phyloP scores from a whole-genome alignment of 2,113 vertebrate genomes.

The Promerops cafer region DNA sequence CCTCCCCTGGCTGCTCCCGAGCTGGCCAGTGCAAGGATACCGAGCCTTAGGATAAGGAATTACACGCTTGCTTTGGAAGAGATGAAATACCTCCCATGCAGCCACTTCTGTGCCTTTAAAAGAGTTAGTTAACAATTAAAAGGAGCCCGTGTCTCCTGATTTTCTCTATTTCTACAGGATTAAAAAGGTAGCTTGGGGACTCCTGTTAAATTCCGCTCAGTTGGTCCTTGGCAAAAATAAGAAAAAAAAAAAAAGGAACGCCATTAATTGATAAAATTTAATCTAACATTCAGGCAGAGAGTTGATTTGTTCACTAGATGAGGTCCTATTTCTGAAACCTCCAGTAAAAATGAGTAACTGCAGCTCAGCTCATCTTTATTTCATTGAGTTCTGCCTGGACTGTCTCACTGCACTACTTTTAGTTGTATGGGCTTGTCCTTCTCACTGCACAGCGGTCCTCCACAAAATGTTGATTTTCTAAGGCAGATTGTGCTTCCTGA shows the following conservation, averaged over 20 bases:
- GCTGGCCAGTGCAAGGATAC: not conserved
- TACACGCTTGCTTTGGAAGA: not conserved
- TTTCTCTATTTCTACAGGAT: not conserved
- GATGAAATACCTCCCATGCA: not conserved
- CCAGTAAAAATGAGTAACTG: not conserved
- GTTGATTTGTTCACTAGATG: not conserved
- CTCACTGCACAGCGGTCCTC: not conserved
- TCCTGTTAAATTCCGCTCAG: not conserved
- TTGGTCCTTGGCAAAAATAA: not conserved
- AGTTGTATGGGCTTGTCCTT: not conserved
- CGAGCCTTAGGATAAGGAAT: not conserved
- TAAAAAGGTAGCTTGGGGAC: not conserved
- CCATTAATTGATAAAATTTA: constrained; percentile 25
- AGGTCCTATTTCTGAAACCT: not conserved
- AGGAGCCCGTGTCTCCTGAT: not conserved
- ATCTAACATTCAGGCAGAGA: not conserved
- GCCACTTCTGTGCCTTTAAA: not conserved
- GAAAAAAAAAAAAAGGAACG: not conserved
- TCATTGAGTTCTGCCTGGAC: not conserved
- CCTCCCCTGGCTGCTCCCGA: not conserved
- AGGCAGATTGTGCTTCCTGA: not conserved
- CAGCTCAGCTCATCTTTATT: constrained; percentile 38
- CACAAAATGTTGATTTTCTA: not conserved
- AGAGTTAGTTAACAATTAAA: not conserved
- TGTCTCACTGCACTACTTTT: not conserved